Evolutionary conservation across 1,140 invertebrate species (phyloP).

Genomic region (Drosophila kohkoa): DNA sequence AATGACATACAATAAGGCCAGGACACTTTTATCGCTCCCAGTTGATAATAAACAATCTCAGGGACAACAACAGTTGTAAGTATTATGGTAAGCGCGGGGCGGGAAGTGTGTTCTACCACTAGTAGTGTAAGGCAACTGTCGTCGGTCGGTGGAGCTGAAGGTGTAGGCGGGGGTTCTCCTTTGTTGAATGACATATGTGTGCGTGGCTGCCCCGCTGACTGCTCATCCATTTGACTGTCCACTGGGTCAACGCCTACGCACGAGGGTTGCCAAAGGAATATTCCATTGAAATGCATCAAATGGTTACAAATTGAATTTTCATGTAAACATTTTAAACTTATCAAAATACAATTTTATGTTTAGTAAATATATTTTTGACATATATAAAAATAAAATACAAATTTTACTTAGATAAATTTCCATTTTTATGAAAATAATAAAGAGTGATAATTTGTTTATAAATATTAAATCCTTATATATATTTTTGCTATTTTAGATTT

Average conservation of each 20-base stretch:
- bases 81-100: conserved; percentile 2
- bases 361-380: too few relatives aligned
- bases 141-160: not conserved
- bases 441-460: too few relatives aligned
- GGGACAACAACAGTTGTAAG: conserved; percentile 35
- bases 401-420: too few relatives aligned
- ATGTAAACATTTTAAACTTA: too few relatives aligned
- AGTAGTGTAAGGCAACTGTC: not conserved
- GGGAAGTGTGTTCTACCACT: not conserved
- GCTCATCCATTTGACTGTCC: conserved; percentile 74
- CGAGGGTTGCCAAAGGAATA: conserved; percentile 24
- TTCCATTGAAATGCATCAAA: not conserved
- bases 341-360: too few relatives aligned
- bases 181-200: conserved; percentile 77
- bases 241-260: conserved; percentile 31
- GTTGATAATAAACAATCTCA: conserved; percentile 79
- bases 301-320: not conserved
- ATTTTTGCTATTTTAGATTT: too few relatives aligned
- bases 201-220: conserved; percentile 70
- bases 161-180: conserved; percentile 24
- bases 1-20: conserved; percentile 78
- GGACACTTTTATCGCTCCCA: conserved; percentile 79
- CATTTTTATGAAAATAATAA: too few relatives aligned
- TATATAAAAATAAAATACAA: too few relatives aligned
- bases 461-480: too few relatives aligned